Evolutionary conservation across 2,797 vertebrate genomes (phyloP).

Genomic region (Cossypha dichroa): DNA sequence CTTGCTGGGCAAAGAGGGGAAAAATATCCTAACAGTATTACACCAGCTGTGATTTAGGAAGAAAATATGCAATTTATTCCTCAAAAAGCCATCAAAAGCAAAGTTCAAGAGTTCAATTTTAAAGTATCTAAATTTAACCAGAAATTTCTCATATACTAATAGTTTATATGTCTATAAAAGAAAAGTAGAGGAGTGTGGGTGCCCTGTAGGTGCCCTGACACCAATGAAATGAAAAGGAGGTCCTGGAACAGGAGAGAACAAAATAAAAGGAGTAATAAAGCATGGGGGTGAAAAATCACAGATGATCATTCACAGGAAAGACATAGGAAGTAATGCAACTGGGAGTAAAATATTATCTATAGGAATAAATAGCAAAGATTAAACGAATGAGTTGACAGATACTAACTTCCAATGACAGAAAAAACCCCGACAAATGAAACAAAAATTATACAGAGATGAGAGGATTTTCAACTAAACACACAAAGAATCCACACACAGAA

Average conservation of each 20-base stretch:
- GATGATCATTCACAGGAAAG: not conserved
- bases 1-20: not conserved
- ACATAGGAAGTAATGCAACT: not conserved
- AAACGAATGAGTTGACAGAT: not conserved
- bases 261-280: not conserved
- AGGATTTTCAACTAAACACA: not conserved
- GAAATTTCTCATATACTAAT: not conserved
- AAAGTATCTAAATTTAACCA: not conserved
- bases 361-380: not conserved
- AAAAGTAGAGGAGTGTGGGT: not conserved
- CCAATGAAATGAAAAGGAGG: not conserved
- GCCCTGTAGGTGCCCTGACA: not conserved
- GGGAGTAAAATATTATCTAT: not conserved
- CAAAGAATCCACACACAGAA: not conserved
- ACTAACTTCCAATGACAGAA: not conserved
- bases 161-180: not conserved
- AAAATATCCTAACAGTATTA: not conserved
- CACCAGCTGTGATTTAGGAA: not conserved
- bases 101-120: not conserved
- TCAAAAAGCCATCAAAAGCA: not conserved
- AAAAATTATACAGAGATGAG: not conserved
- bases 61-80: not conserved
- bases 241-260: not conserved
- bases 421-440: accelerated
- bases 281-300: not conserved